These are phyloP conservation scores for Callinectes sapidus DNA, from an alignment of 2,888 invertebrate genomes.

Conservation along the genomic window DNA sequence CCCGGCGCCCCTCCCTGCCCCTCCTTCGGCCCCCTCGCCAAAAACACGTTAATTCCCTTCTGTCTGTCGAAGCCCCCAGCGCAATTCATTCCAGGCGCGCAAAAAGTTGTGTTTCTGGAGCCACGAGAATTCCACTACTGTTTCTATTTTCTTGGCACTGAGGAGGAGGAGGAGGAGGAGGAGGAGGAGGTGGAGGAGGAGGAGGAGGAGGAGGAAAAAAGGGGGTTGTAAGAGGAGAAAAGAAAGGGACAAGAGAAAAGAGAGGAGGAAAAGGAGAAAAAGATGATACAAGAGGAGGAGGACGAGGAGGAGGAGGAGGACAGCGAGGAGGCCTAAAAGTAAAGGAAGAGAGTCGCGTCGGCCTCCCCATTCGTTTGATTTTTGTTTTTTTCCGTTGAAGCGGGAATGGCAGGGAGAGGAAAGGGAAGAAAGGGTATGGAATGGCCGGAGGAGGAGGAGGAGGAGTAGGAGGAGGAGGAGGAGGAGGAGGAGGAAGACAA, in stretches of 20 bases:
- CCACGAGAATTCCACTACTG: conserved; percentile 39
- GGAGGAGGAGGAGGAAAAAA: not conserved
- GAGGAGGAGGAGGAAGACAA: not conserved
- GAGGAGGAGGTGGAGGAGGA: not conserved
- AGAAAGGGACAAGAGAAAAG: not conserved
- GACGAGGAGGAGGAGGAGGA: not conserved
- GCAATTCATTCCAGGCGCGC: conserved; percentile 34
- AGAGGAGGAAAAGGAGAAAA: not conserved
- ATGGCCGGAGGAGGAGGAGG: not conserved
- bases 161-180: not conserved
- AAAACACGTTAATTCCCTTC: conserved; percentile 54
- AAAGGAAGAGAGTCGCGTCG: conserved; percentile 1
- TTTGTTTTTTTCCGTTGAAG: conserved; percentile 13
- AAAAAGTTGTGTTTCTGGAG: conserved; percentile 47
- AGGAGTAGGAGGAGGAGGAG: not conserved
- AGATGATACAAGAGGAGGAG: not conserved
- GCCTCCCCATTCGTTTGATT: conserved; percentile 25
- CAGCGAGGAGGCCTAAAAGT: not conserved
- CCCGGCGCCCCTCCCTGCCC: not conserved
- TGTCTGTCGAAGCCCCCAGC: conserved; percentile 47
- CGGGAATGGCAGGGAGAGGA: not conserved
- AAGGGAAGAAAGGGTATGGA: not conserved
- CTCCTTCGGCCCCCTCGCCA: conserved; percentile 33
- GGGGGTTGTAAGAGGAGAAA: not conserved
- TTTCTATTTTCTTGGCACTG: conserved; percentile 37